Conservation (phyloP, 2,888 invertebrate genomes). For the Dromius quadrimaculatus region DNA sequence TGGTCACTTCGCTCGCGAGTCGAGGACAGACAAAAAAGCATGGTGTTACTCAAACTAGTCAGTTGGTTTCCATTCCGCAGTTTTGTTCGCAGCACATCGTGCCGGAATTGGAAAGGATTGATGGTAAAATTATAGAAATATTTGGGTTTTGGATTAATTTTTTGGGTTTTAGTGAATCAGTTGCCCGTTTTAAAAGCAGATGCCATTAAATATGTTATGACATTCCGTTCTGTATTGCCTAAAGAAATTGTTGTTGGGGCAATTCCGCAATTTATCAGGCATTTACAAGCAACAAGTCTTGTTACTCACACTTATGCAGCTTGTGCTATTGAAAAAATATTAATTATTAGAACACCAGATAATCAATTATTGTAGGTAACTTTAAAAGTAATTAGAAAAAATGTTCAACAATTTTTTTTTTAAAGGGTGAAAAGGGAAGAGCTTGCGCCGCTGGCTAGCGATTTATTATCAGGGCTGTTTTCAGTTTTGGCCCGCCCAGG, state of each 20-base stretch:
- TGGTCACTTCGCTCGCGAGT: constrained; percentile 94
- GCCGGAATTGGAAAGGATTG: constrained; percentile 82
- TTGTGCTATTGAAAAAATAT: constrained; percentile 88
- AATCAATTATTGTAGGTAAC: constrained; percentile 69
- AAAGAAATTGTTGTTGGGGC: constrained; percentile 80
- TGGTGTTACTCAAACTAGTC: constrained; percentile 92
- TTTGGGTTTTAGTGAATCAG: constrained; percentile 78
- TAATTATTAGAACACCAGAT: constrained; percentile 76
- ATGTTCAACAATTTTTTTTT: constrained; percentile 52
- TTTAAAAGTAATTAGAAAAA: constrained; percentile 8
- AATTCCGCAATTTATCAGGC: constrained; percentile 83
- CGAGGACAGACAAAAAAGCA: constrained; percentile 90
- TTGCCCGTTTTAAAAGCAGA: constrained; percentile 95
- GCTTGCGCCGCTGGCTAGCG: constrained; percentile 76
- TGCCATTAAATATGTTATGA: constrained; percentile 95
- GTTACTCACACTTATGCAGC: constrained; percentile 98
- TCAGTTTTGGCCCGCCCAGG: constrained; percentile 77
- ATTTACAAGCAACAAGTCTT: constrained; percentile 80
- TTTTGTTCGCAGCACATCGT: constrained; percentile 91
- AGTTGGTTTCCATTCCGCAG: constrained; percentile 88
- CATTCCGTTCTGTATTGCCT: constrained; percentile 91
- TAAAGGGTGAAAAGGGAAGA: constrained; percentile 72
- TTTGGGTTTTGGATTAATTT: constrained; percentile 45
- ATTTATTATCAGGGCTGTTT: constrained; percentile 83
- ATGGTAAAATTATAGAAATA: constrained; percentile 69